A percentile compares a stretch with the other conserved stretches of the same genome.
These are phyloP conservation scores for Rhamnusium bicolor DNA, from an alignment of 2,888 invertebrate species.

Conservation along the genomic window DNA sequence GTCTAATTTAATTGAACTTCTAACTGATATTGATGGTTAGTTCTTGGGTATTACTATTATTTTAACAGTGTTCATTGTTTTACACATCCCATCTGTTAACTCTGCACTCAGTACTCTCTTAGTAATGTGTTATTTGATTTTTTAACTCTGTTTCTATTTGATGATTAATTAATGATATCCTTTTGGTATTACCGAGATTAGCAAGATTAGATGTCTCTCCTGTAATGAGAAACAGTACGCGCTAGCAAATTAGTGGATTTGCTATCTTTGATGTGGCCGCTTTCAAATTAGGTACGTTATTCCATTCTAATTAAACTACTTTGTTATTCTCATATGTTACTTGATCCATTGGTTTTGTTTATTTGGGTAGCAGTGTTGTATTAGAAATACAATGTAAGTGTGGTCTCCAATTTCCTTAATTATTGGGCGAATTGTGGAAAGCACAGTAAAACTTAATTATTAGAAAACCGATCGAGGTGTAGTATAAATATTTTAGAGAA, in stretches of 20 bases:
- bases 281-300: conserved; percentile 33
- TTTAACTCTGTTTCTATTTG: conserved; percentile 1
- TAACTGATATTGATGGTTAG: too few relatives aligned
- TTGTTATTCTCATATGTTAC: conserved; percentile 37
- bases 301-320: conserved; percentile 37
- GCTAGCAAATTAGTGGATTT: conserved; percentile 37
- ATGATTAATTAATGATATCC: conserved; percentile 27
- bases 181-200: conserved; percentile 17
- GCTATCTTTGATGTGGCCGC: conserved; percentile 41
- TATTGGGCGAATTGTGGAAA: conserved; percentile 44
- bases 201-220: conserved; percentile 27
- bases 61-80: not conserved
- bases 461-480: too few relatives aligned
- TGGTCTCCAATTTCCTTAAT: conserved; percentile 45
- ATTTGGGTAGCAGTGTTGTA: conserved; percentile 13
- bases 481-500: too few relatives aligned
- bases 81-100: not conserved
- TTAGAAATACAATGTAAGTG: conserved; percentile 9
- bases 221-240: conserved; percentile 31
- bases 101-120: not conserved
- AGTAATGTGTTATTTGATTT: not conserved
- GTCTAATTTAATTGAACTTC: too few relatives aligned
- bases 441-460: conserved; percentile 41
- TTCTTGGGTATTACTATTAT: not conserved
- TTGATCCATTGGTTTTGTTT: conserved; percentile 28